Percentiles rank a stretch among this genome's conserved stretches.
Evolutionary conservation across 2,113 vertebrate species (phyloP).

Genomic region (Tichodroma muraria): DNA sequence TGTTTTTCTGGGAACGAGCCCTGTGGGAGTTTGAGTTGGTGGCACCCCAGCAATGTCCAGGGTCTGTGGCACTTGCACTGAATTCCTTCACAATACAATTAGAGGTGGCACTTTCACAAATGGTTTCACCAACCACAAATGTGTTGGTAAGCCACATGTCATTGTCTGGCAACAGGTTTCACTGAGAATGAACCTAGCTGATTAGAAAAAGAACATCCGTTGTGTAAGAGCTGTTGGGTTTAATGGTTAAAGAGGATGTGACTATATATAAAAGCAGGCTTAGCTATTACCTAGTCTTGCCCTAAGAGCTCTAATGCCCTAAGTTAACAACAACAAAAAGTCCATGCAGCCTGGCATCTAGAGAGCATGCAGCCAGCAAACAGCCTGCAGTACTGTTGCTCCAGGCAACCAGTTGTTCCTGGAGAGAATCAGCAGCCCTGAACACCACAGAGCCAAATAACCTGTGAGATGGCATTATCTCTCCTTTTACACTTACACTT

Average conservation of each 20-base stretch:
- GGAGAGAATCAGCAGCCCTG: background rate
- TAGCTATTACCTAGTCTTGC: background rate
- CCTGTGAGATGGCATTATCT: background rate
- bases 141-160: background rate
- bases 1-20: background rate
- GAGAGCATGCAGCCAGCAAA: background rate
- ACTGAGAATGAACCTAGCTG: background rate
- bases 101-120: background rate
- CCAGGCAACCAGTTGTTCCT: background rate
- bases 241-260: background rate
- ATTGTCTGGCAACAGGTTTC: accelerated
- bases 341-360: background rate
- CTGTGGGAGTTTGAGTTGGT: background rate
- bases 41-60: background rate
- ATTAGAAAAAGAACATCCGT: background rate
- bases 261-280: background rate
- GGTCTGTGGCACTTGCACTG: background rate
- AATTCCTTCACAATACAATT: background rate
- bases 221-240: background rate
- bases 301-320: background rate
- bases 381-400: background rate
- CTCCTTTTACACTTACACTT: background rate
- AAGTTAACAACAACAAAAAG: background rate
- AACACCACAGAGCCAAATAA: background rate
- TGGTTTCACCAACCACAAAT: background rate